phyloP scores from a whole-genome alignment of 1,140 invertebrate species.

The Charaxes varanes region DNA sequence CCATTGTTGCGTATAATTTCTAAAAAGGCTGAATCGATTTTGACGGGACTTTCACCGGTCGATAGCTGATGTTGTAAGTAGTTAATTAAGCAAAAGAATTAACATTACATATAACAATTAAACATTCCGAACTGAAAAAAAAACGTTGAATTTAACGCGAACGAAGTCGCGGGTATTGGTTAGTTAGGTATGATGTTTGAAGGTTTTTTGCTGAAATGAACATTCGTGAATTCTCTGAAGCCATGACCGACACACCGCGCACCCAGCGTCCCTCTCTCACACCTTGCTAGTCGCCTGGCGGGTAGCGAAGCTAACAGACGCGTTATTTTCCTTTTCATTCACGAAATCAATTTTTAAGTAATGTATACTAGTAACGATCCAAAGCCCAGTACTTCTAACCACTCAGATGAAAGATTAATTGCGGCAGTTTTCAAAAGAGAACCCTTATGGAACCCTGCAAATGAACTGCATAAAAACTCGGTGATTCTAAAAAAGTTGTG shows the following conservation, averaged over 20 bases:
- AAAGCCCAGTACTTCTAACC: neutral
- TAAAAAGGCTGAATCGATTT: no score
- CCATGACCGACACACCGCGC: slow-evolving; percentile 1
- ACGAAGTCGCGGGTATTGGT: no score
- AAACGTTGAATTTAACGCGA: no score
- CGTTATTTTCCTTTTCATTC: neutral
- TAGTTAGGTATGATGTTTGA: no score
- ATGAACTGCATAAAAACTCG: slow-evolving; percentile 3
- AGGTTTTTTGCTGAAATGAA: no score
- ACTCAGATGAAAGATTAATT: neutral
- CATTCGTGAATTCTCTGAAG: slow-evolving; percentile 1
- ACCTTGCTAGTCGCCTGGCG: slow-evolving; percentile 5
- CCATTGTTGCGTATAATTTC: no score
- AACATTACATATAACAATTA: no score
- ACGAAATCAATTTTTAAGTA: neutral
- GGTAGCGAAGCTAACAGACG: slow-evolving; percentile 2
- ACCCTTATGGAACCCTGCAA: neutral
- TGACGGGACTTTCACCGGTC: no score
- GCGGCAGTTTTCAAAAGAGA: slow-evolving; percentile 1
- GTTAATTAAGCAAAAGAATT: no score
- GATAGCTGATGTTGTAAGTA: no score
- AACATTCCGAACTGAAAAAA: no score
- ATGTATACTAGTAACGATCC: neutral
- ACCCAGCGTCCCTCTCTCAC: slow-evolving; percentile 1
- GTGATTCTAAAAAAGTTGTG: slow-evolving; percentile 2